Conservation (phyloP, 2,797 vertebrate genomes). For the Coluber constrictor region DNA sequence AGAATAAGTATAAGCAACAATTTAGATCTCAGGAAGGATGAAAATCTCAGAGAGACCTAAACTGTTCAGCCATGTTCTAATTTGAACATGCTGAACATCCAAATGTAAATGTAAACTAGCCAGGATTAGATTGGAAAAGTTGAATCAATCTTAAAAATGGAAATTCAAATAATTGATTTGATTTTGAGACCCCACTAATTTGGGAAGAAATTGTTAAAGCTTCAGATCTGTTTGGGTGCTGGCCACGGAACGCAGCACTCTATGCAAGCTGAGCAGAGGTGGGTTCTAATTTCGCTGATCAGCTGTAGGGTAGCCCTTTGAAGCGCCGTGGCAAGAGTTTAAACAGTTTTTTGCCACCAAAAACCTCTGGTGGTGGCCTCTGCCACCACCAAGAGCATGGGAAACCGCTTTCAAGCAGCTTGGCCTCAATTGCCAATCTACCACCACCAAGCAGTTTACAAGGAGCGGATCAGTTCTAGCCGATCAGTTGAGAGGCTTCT, state of each 20-base stretch:
- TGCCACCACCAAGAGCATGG: no score
- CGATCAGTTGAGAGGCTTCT: no score
- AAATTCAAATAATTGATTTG: neutral
- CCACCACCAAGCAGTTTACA: no score
- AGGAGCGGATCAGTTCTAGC: no score
- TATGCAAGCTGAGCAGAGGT: no score
- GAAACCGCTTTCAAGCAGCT: no score
- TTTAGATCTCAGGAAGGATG: neutral
- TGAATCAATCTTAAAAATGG: neutral
- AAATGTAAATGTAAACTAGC: neutral
- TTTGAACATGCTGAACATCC: neutral
- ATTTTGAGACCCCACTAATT: neutral
- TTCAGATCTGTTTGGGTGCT: neutral
- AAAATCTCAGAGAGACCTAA: neutral
- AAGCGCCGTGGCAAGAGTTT: no score
- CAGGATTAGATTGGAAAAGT: neutral
- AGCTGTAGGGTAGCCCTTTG: no score
- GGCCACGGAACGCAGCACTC: neutral
- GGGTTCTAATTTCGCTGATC: no score
- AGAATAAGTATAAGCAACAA: neutral
- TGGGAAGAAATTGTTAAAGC: neutral
- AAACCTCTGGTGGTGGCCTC: no score
- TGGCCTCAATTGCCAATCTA: no score
- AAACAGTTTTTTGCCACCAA: no score
- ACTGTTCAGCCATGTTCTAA: neutral